These are phyloP conservation scores for Cinclus mexicanus DNA, from an alignment of 2,113 vertebrate species.

Conservation along the genomic window DNA sequence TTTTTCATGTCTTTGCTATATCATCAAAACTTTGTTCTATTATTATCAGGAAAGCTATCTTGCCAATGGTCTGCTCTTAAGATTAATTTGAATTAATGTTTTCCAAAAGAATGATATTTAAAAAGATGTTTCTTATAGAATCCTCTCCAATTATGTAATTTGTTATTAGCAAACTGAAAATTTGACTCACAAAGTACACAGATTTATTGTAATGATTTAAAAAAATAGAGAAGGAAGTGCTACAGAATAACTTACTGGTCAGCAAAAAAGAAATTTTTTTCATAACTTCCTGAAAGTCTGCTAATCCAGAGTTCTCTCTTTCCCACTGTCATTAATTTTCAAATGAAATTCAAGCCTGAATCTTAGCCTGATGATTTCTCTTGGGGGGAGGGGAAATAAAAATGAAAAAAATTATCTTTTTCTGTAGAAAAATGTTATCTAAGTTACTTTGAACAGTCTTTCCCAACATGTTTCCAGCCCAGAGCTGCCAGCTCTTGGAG, in stretches of 20 bases:
- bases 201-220: not conserved
- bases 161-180: not conserved
- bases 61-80: not conserved
- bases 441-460: not conserved
- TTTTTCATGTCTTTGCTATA: not conserved
- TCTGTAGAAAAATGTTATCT: not conserved
- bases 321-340: not conserved
- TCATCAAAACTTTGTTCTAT: not conserved
- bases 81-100: not conserved
- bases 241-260: not conserved
- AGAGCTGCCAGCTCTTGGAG: not conserved
- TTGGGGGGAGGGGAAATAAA: not conserved
- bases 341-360: not conserved
- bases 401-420: not conserved
- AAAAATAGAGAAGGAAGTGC: not conserved
- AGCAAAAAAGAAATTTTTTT: not conserved
- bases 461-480: not conserved
- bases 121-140: not conserved
- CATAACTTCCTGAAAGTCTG: not conserved
- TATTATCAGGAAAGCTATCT: not conserved
- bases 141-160: not conserved
- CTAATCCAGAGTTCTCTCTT: not conserved
- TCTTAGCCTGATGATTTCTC: not conserved
- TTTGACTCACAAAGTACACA: not conserved
- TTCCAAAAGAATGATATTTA: not conserved